Evolutionary conservation across 2,888 invertebrate genomes (phyloP).

Genomic region (Hyposoter dolosus): DNA sequence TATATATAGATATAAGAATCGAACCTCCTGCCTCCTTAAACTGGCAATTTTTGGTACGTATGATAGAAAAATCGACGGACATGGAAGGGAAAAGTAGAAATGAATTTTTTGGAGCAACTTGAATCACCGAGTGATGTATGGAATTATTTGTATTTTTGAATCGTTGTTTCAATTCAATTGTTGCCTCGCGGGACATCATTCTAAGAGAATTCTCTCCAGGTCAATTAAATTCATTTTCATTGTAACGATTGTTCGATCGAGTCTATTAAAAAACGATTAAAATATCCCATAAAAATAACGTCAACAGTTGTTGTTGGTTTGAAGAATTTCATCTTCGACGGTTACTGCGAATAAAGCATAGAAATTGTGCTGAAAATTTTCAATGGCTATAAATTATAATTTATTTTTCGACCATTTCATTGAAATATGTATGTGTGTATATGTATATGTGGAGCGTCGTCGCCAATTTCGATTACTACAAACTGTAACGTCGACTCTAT

Average conservation of each 20-base stretch:
- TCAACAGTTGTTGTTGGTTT: neutral
- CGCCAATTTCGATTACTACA: slow-evolving; percentile 52
- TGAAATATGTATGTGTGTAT: slow-evolving; percentile 34
- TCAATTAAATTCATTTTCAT: neutral
- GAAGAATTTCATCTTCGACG: neutral
- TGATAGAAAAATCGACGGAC: neutral
- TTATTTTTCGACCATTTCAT: slow-evolving; percentile 51
- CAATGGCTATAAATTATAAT: slow-evolving; percentile 46
- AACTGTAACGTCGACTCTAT: slow-evolving; percentile 42
- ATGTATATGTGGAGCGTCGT: slow-evolving; percentile 25
- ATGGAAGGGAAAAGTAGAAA: neutral
- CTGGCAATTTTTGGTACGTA: neutral
- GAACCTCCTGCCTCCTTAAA: neutral
- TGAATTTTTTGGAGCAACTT: neutral
- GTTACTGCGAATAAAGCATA: neutral
- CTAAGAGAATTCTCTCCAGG: neutral
- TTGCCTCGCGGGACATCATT: neutral
- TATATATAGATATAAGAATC: slow-evolving; percentile 5
- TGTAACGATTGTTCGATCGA: slow-evolving; percentile 6
- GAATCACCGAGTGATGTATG: neutral
- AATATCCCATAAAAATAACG: slow-evolving; percentile 1
- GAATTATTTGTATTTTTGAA: neutral
- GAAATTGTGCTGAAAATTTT: slow-evolving; percentile 3
- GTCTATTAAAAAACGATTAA: neutral
- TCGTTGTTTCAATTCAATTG: neutral